Evolutionary conservation across 1,140 invertebrate species (phyloP).

Genomic region (Sarcophaga bullata): DNA sequence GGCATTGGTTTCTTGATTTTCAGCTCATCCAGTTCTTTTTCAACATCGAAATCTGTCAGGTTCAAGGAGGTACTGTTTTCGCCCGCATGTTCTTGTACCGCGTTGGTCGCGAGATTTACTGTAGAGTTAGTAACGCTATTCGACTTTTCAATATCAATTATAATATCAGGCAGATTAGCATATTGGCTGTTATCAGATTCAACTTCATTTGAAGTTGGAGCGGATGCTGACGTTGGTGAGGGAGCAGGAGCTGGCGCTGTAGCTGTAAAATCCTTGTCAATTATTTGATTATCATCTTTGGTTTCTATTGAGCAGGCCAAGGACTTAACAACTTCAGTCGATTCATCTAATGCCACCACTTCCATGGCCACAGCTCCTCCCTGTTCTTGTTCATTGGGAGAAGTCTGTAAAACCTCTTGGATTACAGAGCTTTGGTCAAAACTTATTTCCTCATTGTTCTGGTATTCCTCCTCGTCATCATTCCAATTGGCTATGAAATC

Average conservation of each 20-base stretch:
- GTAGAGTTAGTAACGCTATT: slow-evolving; percentile 34
- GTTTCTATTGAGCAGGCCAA: no score
- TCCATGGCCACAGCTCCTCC: not conserved
- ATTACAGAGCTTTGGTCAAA: slow-evolving; percentile 9
- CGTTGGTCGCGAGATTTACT: not conserved
- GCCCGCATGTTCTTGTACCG: not conserved
- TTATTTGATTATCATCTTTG: no score
- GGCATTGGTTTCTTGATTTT: slow-evolving; percentile 18
- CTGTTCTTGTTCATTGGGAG: not conserved
- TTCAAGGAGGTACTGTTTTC: slow-evolving; percentile 14
- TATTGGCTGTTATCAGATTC: slow-evolving; percentile 10
- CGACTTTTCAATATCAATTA: slow-evolving; percentile 62
- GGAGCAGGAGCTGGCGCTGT: no score
- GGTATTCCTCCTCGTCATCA: slow-evolving; percentile 61
- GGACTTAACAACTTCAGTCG: not conserved
- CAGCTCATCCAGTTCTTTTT: slow-evolving; percentile 62
- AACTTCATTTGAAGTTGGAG: no score
- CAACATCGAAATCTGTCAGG: slow-evolving; percentile 60
- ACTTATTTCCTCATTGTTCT: not conserved
- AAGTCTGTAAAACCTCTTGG: not conserved
- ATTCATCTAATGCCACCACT: not conserved
- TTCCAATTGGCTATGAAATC: slow-evolving; percentile 64
- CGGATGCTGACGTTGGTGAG: no score
- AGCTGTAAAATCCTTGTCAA: no score
- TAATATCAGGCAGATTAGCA: slow-evolving; percentile 62